A percentile compares a stretch with the other conserved stretches of the same genome.
Conservation (phyloP, 2,113 vertebrate genomes). For the Pardalotus punctatus region DNA sequence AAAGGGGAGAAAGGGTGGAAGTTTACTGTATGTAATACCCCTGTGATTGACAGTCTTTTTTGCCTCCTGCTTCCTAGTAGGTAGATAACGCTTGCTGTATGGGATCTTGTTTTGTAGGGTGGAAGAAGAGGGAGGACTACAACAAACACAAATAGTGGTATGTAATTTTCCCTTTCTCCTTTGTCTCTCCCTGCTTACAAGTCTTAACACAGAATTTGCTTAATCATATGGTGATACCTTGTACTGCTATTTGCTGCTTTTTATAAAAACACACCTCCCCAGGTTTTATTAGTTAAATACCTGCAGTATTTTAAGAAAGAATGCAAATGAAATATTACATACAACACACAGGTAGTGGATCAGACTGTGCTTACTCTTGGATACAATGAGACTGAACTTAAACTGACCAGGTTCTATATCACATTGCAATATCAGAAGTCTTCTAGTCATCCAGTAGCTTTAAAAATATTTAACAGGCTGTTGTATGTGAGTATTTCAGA, state of each 20-base stretch:
- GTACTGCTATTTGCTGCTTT: not conserved
- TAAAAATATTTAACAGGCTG: not conserved
- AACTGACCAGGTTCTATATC: not conserved
- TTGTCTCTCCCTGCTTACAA: constrained; percentile 26
- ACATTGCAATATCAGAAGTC: not conserved
- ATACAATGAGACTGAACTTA: not conserved
- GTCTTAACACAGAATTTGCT: not conserved
- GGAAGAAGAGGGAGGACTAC: constrained; percentile 72
- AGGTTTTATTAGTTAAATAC: not conserved
- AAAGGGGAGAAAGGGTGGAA: constrained; percentile 47
- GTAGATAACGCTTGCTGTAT: constrained; percentile 72
- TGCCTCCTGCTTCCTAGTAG: constrained; percentile 65
- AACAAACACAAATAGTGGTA: constrained; percentile 72
- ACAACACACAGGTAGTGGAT: not conserved
- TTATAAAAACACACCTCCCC: not conserved
- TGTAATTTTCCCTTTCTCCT: constrained; percentile 68
- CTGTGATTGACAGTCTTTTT: constrained; percentile 64
- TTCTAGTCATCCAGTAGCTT: not conserved
- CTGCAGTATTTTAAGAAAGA: not conserved
- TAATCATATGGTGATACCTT: not conserved
- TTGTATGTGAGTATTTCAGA: not conserved
- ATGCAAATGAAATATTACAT: not conserved
- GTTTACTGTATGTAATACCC: constrained; percentile 27
- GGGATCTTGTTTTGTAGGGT: constrained; percentile 74
- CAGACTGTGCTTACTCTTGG: not conserved